Percentiles rank a stretch among this genome's conserved stretches.
phyloP scores from a whole-genome alignment of 2,113 vertebrate genomes.

The Dryoscopus gambensis region DNA sequence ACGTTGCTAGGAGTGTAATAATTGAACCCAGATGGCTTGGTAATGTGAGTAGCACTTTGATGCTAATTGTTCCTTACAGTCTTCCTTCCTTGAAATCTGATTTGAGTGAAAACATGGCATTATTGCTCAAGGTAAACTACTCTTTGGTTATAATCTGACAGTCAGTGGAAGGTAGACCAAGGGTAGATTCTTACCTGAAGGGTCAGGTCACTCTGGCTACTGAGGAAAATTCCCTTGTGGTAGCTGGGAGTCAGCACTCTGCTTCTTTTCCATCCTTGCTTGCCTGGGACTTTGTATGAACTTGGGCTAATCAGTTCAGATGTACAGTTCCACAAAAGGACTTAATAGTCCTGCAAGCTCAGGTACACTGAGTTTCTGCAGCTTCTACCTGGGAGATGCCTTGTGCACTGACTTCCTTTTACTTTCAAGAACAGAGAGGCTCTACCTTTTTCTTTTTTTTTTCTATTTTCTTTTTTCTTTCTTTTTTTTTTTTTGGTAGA shows the following conservation, averaged over 20 bases:
- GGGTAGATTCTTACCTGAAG: constrained; percentile 22
- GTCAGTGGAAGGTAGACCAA: constrained; percentile 43
- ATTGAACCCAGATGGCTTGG: constrained; percentile 59
- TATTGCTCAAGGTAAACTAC: constrained; percentile 44
- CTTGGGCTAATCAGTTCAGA: neutral
- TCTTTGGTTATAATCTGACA: constrained; percentile 34
- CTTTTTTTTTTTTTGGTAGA: neutral
- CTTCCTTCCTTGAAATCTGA: constrained; percentile 33
- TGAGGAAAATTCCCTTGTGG: neutral
- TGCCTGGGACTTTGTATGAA: neutral
- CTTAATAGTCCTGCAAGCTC: neutral
- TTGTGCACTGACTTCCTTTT: neutral
- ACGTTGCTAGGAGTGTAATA: neutral
- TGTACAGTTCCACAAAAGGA: neutral
- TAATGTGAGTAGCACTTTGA: constrained; percentile 61
- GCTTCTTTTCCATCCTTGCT: neutral
- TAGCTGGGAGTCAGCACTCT: neutral
- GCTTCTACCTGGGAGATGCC: neutral
- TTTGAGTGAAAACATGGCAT: constrained; percentile 27
- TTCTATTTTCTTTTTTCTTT: too few relatives aligned
- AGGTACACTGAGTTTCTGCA: neutral
- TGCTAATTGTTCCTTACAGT: constrained; percentile 46
- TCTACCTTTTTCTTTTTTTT: neutral
- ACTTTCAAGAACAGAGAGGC: neutral
- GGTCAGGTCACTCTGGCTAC: neutral